Base-by-base conservation (phyloP, 2,888 invertebrate genomes). In the Terebella lapidaria region DNA sequence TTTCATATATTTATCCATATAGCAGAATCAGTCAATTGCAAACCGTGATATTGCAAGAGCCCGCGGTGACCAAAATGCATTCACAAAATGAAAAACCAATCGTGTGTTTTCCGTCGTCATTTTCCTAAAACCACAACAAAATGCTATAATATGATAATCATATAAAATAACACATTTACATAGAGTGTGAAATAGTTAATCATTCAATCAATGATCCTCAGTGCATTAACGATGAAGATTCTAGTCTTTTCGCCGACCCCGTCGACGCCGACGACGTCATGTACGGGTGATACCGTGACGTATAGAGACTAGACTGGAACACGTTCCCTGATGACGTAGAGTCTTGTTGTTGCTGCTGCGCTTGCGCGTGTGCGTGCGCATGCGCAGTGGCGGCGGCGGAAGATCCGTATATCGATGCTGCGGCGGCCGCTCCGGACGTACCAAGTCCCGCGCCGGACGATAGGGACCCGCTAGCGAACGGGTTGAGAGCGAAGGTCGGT, bases 231-330 rank as follows among this genome's bases (percentile, higher is more conserved):
- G 22, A 24, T 10, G 49, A 49, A 22, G 49, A 10, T 15, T 49
- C 49, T 24, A 49, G 5, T n/a, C 49, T 15, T 22, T 49, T 49
- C n/a, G 49, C 10, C n/a, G 49, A 49, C n/a, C 18, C 10, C 5
- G 49, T n/a, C 15, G 49, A 49, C 10, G 49, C 10, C 22, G 49
- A 22, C 22, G 49, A 49, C 49, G 49, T 49, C 49, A 49, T 49
- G 24, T 49, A 49, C 18, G 49, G 49, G 24, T 49, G 49, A 22
- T 49, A 49, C 24, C 49, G 49, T 15, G 49, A 49, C 18, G 18
- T 49, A 24, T 49, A 49, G 18, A 22, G n/a, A 22, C 49, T 49
- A 22, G 49, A 49, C 18, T 10, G 18, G 49, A n/a, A 49, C 10
- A 22, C 5, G 49, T 24, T 49, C 18, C n/a, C 24, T 10, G 49